A percentile compares a stretch with the other conserved stretches of the same genome.
Conservation (phyloP, 2,888 invertebrate species). For the Hypomecis punctinalis region DNA sequence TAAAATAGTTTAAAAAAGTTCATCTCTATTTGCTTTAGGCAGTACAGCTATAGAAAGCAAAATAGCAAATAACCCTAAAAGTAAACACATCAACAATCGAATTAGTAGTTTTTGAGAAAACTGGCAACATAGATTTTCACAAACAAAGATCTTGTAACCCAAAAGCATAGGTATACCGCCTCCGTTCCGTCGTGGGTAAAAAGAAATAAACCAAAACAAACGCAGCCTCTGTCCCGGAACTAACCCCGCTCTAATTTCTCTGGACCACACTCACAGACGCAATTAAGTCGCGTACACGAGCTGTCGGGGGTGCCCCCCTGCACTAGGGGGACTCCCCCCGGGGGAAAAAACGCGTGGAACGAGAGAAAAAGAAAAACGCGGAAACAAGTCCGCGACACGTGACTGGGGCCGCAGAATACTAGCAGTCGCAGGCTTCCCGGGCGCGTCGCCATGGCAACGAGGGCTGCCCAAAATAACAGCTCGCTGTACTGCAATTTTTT, state of each 20-base stretch:
- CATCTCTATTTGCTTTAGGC: no score
- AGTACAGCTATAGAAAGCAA: no score
- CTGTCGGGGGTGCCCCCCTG: constrained; percentile 61
- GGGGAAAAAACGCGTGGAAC: constrained; percentile 72
- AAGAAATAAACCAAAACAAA: constrained; percentile 16
- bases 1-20: no score
- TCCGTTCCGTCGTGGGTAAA: no score
- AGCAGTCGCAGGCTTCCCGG: constrained; percentile 70
- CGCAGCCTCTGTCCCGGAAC: constrained; percentile 58
- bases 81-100: no score
- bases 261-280: constrained; percentile 85
- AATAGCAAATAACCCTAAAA: no score
- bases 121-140: no score
- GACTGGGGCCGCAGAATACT: constrained; percentile 55
- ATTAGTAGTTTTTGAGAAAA: no score
- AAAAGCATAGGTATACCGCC: no score
- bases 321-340: constrained; percentile 36
- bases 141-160: no score
- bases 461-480: constrained; percentile 53
- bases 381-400: constrained; percentile 83
- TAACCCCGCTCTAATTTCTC: constrained; percentile 81
- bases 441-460: constrained; percentile 75
- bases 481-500: constrained; percentile 43
- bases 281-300: constrained; percentile 84
- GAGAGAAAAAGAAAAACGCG: constrained; percentile 80